phyloP scores from a whole-genome alignment of 2,888 invertebrate genomes.

The Petrophora chlorosata region DNA sequence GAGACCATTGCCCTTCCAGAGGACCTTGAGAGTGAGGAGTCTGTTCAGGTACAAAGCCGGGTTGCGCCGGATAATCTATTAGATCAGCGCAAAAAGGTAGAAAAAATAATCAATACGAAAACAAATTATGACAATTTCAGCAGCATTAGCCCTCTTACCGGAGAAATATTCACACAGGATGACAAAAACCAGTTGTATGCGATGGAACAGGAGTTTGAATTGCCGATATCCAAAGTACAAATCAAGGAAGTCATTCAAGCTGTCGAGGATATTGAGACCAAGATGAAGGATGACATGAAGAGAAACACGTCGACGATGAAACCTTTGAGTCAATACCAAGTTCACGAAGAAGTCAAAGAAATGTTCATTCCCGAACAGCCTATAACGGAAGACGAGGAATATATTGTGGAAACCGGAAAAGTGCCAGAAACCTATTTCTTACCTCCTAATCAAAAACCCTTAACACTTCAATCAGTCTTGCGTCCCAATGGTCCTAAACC shows the following conservation, averaged over 20 bases:
- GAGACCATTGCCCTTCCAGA: conserved; percentile 64
- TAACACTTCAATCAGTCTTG: conserved; percentile 74
- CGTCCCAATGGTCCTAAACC: conserved; percentile 63
- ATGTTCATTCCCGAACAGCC: conserved; percentile 62
- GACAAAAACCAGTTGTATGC: conserved; percentile 51
- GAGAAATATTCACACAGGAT: conserved; percentile 54
- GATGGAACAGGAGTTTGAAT: conserved; percentile 69
- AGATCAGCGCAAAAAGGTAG: conserved; percentile 68
- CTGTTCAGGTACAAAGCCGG: conserved; percentile 86
- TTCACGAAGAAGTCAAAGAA: conserved; percentile 66
- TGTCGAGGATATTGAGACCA: conserved; percentile 70
- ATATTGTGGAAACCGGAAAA: conserved; percentile 59
- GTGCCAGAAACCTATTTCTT: conserved; percentile 62
- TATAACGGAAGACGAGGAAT: conserved; percentile 68
- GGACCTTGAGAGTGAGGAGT: conserved; percentile 75
- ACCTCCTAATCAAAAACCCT: conserved; percentile 68
- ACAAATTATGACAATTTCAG: conserved; percentile 80
- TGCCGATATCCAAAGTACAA: conserved; percentile 71
- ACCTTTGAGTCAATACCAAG: conserved; percentile 59
- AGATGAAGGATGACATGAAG: conserved; percentile 61
- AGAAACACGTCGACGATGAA: conserved; percentile 45
- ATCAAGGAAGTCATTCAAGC: conserved; percentile 74
- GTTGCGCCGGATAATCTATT: conserved; percentile 85
- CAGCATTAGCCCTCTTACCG: conserved; percentile 66
- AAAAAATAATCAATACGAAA: conserved; percentile 78